These are phyloP conservation scores for Phengaris arion DNA, from an alignment of 2,888 invertebrate species.

Conservation along the genomic window DNA sequence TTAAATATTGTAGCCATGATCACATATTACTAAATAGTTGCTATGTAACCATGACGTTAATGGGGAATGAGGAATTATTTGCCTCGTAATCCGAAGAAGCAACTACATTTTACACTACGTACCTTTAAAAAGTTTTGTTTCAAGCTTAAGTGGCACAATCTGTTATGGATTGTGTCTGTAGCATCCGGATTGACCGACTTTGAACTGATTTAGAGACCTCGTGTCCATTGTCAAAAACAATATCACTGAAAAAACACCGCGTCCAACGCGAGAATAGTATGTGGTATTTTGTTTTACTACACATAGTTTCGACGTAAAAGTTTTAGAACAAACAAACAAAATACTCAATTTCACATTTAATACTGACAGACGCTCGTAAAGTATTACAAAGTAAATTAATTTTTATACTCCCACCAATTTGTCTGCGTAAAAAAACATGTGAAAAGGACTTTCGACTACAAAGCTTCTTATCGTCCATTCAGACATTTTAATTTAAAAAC, in stretches of 20 bases:
- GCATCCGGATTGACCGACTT: conserved; percentile 17
- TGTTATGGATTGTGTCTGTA: not conserved
- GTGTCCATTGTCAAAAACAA: not conserved
- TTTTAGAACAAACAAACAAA: conserved; percentile 18
- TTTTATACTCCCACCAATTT: conserved; percentile 42
- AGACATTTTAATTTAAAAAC: conserved; percentile 69
- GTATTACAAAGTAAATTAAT: conserved; percentile 12
- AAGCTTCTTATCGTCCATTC: conserved; percentile 45
- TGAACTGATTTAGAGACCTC: not conserved
- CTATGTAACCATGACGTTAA: not conserved
- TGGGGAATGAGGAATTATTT: conserved; percentile 4
- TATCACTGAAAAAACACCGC: not conserved
- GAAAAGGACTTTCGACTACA: conserved; percentile 27
- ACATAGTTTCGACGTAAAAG: not conserved
- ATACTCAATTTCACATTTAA: conserved; percentile 3
- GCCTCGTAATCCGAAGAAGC: not conserved
- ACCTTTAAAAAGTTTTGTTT: not conserved
- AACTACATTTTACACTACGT: not conserved
- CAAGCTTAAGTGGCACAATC: conserved; percentile 3
- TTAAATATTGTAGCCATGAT: not conserved
- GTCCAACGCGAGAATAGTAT: not conserved
- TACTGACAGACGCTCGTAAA: conserved; percentile 5
- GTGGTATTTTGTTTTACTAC: conserved; percentile 12
- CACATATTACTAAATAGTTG: not conserved
- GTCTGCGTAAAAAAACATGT: conserved; percentile 21